These are phyloP conservation scores for Diprion similis DNA, from an alignment of 1,140 invertebrate genomes.

Conservation along the genomic window DNA sequence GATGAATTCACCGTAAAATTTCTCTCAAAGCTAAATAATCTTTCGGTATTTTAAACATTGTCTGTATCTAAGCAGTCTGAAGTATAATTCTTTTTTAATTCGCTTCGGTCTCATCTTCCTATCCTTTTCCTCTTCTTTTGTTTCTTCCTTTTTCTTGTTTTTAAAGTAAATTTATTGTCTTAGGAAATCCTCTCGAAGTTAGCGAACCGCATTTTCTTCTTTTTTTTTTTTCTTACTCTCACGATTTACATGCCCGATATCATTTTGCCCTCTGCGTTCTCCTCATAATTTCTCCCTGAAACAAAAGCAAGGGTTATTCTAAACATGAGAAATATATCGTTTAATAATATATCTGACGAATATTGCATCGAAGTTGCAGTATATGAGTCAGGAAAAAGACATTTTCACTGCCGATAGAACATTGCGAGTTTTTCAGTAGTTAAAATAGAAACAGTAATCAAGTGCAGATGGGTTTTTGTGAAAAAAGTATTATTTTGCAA, in stretches of 20 bases:
- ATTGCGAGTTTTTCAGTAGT: no score
- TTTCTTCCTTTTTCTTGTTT: not conserved
- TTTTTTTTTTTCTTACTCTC: not conserved
- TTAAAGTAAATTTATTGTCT: constrained; percentile 21
- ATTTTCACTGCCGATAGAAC: no score
- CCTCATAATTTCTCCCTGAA: no score
- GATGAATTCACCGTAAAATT: not conserved
- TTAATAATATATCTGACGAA: no score
- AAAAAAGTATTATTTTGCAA: no score
- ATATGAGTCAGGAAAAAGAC: no score
- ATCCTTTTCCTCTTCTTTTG: constrained; percentile 1
- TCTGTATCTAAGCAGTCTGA: constrained; percentile 37
- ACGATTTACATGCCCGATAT: constrained; percentile 5
- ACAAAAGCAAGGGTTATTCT: no score
- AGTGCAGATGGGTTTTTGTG: no score
- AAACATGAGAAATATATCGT: no score
- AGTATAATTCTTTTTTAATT: constrained; percentile 31
- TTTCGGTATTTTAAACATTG: constrained; percentile 32
- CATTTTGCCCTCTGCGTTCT: not conserved
- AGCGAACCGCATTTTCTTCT: constrained; percentile 3
- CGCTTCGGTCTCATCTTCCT: constrained; percentile 38
- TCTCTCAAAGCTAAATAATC: constrained; percentile 29
- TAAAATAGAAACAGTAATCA: no score
- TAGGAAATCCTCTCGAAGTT: constrained; percentile 14
- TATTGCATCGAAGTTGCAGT: no score